phyloP scores from a whole-genome alignment of 2,113 vertebrate genomes.

The Sphaerodactylus townsendi region DNA sequence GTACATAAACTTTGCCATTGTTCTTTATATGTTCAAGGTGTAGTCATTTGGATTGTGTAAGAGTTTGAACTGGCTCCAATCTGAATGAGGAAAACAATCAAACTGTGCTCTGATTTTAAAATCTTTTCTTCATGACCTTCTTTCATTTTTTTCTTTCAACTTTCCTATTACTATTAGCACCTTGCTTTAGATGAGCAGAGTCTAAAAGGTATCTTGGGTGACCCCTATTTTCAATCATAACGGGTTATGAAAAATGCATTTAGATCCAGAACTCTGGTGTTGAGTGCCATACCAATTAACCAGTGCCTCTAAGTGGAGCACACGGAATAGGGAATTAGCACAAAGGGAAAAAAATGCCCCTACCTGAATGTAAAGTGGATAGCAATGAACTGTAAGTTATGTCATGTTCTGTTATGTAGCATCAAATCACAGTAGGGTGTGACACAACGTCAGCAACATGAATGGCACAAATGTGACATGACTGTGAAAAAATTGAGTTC shows the following conservation, averaged over 20 bases:
- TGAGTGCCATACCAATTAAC: slow-evolving; percentile 57
- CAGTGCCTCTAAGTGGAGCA: slow-evolving; percentile 55
- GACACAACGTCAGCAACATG: slow-evolving; percentile 57
- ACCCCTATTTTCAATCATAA: slow-evolving; percentile 55
- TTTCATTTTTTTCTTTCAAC: slow-evolving; percentile 51
- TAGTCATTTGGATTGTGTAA: slow-evolving; percentile 46
- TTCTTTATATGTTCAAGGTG: slow-evolving; percentile 54
- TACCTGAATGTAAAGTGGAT: slow-evolving; percentile 61
- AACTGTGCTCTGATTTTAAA: slow-evolving; percentile 55
- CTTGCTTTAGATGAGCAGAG: slow-evolving; percentile 47
- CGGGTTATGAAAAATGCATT: slow-evolving; percentile 61
- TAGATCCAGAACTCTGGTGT: slow-evolving; percentile 56
- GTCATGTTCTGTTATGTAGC: slow-evolving; percentile 60
- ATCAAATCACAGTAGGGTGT: slow-evolving; percentile 65
- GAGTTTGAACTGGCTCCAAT: slow-evolving; percentile 34
- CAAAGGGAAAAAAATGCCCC: slow-evolving; percentile 33
- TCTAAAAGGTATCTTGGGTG: slow-evolving; percentile 35
- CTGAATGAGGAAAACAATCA: slow-evolving; percentile 37
- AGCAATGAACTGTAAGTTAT: slow-evolving; percentile 61
- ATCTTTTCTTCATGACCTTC: slow-evolving; percentile 48
- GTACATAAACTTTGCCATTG: slow-evolving; percentile 35
- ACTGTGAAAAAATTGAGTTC: slow-evolving; percentile 49
- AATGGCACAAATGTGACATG: slow-evolving; percentile 73
- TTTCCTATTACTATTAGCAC: slow-evolving; percentile 28
- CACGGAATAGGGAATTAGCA: slow-evolving; percentile 64